Evolutionary conservation across 2,888 invertebrate genomes (phyloP).

Genomic region (Phragmatobia fuliginosa): DNA sequence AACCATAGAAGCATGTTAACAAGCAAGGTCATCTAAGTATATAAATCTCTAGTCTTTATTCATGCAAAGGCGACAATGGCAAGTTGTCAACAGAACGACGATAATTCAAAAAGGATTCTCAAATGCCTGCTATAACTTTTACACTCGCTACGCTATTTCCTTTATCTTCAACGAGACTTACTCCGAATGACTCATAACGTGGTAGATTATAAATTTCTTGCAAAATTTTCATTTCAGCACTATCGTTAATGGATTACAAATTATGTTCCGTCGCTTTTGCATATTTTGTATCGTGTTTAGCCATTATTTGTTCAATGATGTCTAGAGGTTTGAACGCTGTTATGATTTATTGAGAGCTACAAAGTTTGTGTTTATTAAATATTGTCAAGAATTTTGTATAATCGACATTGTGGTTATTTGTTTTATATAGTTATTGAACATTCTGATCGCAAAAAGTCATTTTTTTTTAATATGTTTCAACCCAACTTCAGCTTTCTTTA

Average conservation of each 20-base stretch:
- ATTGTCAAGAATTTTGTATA: constrained; percentile 23
- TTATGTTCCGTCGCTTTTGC: constrained; percentile 38
- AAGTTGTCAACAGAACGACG: constrained; percentile 43
- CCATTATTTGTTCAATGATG: constrained; percentile 20
- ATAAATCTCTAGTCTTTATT: constrained; percentile 30
- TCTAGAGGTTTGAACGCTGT: constrained; percentile 24
- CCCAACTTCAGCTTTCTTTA: too few relatives aligned
- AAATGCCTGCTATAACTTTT: constrained; percentile 5
- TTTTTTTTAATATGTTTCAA: too few relatives aligned
- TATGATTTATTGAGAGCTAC: constrained; percentile 33
- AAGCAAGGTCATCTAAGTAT: neutral
- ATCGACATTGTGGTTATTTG: neutral
- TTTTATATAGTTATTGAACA: neutral
- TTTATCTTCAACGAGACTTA: constrained; percentile 10
- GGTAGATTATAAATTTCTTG: constrained; percentile 55
- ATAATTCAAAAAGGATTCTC: constrained; percentile 32
- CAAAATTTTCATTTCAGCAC: constrained; percentile 56
- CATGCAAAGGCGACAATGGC: constrained; percentile 36
- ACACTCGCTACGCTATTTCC: neutral
- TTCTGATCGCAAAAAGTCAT: too few relatives aligned
- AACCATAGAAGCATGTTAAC: neutral
- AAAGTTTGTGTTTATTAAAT: constrained; percentile 40
- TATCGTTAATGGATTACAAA: constrained; percentile 57
- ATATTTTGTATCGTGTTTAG: constrained; percentile 26
- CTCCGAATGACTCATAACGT: constrained; percentile 44